Conservation (phyloP, 2,888 invertebrate genomes). For the Helicoverpa assulta region DNA sequence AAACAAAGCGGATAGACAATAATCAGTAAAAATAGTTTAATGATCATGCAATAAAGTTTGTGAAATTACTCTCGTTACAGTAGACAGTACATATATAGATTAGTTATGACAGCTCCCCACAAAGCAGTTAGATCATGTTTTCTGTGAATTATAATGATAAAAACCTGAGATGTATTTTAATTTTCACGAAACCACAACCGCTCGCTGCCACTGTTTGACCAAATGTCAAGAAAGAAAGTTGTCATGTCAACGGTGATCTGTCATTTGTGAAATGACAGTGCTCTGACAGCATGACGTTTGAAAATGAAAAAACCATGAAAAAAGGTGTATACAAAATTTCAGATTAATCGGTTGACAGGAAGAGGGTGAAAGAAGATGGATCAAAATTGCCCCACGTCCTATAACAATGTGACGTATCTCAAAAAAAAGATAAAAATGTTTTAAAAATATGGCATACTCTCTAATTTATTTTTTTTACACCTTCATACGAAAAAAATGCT, state of each 20-base stretch:
- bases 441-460: too few species aligned
- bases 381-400: too few species aligned
- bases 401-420: too few species aligned
- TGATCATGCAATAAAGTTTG: conserved; percentile 68
- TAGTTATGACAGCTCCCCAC: conserved; percentile 59
- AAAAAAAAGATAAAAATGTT: too few species aligned
- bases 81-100: conserved; percentile 66
- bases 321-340: too few species aligned
- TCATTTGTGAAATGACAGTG: not conserved
- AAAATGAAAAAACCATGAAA: not conserved
- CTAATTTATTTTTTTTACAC: too few species aligned
- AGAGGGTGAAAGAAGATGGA: too few species aligned
- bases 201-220: conserved; percentile 32
- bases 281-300: not conserved
- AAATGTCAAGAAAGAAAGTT: conserved; percentile 9
- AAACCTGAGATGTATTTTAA: conserved; percentile 59
- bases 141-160: conserved; percentile 59
- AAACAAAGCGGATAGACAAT: conserved; percentile 60
- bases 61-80: conserved; percentile 70
- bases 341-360: too few species aligned
- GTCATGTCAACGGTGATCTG: not conserved
- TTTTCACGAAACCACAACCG: conserved; percentile 61
- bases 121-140: conserved; percentile 68
- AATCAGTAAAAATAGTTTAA: conserved; percentile 59
- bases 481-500: too few species aligned